Evolutionary conservation across 2,888 invertebrate species (phyloP).

Genomic region (Hetaerina titia): DNA sequence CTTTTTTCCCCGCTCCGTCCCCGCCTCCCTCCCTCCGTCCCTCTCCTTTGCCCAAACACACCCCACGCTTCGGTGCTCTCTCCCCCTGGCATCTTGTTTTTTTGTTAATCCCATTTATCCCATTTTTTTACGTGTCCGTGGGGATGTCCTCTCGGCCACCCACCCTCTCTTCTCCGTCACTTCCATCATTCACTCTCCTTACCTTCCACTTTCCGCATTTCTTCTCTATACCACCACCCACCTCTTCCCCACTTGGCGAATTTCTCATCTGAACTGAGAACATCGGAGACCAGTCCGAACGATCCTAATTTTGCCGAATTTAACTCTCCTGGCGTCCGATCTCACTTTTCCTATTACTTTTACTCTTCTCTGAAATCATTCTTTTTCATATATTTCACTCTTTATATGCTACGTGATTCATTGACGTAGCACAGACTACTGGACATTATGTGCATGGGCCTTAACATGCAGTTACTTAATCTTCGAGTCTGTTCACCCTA

Average conservation of each 20-base stretch:
- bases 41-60: neutral
- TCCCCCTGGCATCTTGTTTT: conserved; percentile 7
- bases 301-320: neutral
- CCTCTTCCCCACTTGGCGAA: neutral
- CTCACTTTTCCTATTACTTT: no score
- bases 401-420: no score
- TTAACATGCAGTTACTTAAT: no score
- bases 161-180: neutral
- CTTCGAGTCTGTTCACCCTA: no score
- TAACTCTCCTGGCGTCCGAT: neutral
- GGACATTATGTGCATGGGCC: no score
- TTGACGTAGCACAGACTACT: no score
- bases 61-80: neutral
- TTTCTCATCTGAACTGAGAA: neutral
- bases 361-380: no score
- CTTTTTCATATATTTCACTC: no score
- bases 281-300: neutral
- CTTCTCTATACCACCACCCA: neutral
- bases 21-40: neutral
- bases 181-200: neutral
- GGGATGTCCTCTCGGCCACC: neutral
- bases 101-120: conserved; percentile 44
- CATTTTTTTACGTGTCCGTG: conserved; percentile 15
- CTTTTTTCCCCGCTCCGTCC: neutral
- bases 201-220: neutral